Percentiles rank a stretch among this genome's conserved stretches.
phyloP scores from a whole-genome alignment of 2,888 invertebrate species.

The Chromoteleia sp. region DNA sequence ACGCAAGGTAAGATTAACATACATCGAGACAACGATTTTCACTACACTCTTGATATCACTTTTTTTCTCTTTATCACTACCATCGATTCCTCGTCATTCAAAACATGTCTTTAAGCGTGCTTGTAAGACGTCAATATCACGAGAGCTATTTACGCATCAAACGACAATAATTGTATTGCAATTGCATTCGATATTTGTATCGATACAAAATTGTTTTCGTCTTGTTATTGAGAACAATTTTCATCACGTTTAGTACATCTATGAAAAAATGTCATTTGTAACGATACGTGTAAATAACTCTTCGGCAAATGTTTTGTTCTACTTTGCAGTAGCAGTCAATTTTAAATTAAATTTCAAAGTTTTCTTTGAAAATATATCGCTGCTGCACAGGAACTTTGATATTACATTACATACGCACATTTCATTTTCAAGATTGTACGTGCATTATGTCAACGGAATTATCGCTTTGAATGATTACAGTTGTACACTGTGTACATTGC shows the following conservation, averaged over 20 bases:
- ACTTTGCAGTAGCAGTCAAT: conserved; percentile 22
- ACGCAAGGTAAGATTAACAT: conserved; percentile 85
- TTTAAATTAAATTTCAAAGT: background rate
- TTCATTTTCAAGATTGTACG: conserved; percentile 71
- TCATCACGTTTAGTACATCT: too few species aligned
- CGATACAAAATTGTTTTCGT: too few species aligned
- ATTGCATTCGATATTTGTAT: too few species aligned
- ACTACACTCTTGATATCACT: conserved; percentile 81
- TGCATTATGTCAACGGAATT: conserved; percentile 74
- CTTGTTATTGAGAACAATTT: too few species aligned
- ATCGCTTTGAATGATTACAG: conserved; percentile 71
- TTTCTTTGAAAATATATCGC: conserved; percentile 14
- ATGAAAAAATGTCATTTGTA: too few species aligned
- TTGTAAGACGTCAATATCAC: conserved; percentile 21
- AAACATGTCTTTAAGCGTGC: conserved; percentile 52
- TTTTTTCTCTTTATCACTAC: conserved; percentile 78
- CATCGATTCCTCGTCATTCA: conserved; percentile 70
- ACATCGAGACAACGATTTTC: conserved; percentile 83
- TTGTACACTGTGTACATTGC: conserved; percentile 73
- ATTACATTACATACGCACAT: conserved; percentile 52
- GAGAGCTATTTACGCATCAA: conserved; percentile 36
- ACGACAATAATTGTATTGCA: too few species aligned
- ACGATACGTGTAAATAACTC: conserved; percentile 33
- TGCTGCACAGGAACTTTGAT: conserved; percentile 48
- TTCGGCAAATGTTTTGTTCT: conserved; percentile 28